Evolutionary conservation across 2,888 invertebrate species (phyloP), one percentile per base, ranked within the genome.

Genomic region (Agrochola lota): DNA sequence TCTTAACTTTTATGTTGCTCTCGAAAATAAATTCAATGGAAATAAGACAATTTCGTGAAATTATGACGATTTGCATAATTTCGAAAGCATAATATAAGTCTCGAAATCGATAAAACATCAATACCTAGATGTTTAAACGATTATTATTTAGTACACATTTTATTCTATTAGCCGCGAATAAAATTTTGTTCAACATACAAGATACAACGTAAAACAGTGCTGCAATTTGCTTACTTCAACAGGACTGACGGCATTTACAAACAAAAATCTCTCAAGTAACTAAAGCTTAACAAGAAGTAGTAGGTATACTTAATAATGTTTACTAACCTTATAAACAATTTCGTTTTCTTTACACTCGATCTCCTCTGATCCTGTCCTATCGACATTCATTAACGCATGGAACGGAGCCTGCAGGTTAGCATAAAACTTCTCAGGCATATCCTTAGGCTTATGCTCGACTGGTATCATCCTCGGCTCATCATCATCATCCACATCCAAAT

Each of bases 401-500:
- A 95, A 96, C 0, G 96, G 96, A 17, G 94, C 95, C 90, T 95
- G 94, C 1, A 96, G 90, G 81, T 96, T 96, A 1, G 93, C 88
- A 80, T 93, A 96, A 81, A 96, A 96, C 83, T 95, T 96, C 81
- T 96, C 95, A n/a, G 94, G 87, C 30, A 95, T 93, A 7, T 92
- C 92, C 63, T 92, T 91, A 71, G 88, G 89, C 74, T 93, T 93
- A n/a, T 88, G 83, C 1, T 92, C 92, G 43, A 84, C 73, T 1
- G 84, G 67, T 26, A 90, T 80, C 59, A 92, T 79, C 75, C 91
- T 92, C 0, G 92, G 87, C 5, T 91, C 88, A 23, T 95, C 95
- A 1, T 95, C 95, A 23, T 97, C 98, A 71, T 98, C 97, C 80
- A 97, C 94, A 60, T 98, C 98, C 96, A 98, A 97, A 88, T 97